Base-by-base conservation (phyloP, 2,888 invertebrate genomes). In the Apeira syringaria region DNA sequence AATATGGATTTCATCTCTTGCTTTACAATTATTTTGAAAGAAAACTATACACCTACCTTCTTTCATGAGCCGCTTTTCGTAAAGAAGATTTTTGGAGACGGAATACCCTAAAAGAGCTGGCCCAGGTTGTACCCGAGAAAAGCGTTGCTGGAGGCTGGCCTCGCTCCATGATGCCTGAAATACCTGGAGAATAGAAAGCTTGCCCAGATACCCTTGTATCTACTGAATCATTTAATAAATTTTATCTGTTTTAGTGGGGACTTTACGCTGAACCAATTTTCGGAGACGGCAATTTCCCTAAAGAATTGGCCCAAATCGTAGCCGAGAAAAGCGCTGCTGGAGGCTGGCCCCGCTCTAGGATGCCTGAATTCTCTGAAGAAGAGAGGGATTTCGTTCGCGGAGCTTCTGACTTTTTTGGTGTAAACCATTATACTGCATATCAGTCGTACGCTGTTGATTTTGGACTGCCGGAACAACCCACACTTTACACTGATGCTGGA, bases 391-490 rank as follows among this genome's bases (percentile, higher is more conserved):
- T 73, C 1, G 68, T 73, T 0, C 68, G 59, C 34, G 87, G 87
- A 1, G 10, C 77, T 0, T 51, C 60, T 0, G 87, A 87, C 47
- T 88, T 85, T 61, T 74, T 84, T 9, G 84, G 94, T 0, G 79
- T 96, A 1, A 95, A 95, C 61, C 91, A 93, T 44, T 96, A 96
- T 65, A 92, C 93, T 0, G 71, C 90, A 0, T 57, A 1, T 0
- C 18, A 69, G 1, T 39, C 76, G 5, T 74, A 76, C 0, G 74
- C 74, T 5, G 5, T 25, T 10, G 40, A 53, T 12, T 22, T 38
- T 2, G 53, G 43, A 4, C 42, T 41, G 5, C 32, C 31, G 1
- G 51, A 51, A 25, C 17, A 29, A 2, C 51, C 56, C 0, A 39
- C 76, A 0, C 1, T 71, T 3, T 18, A 38, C 5, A 68, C 71